These are phyloP conservation scores for Beris morrisii DNA, from an alignment of 2,888 invertebrate species.

Conservation along the genomic window DNA sequence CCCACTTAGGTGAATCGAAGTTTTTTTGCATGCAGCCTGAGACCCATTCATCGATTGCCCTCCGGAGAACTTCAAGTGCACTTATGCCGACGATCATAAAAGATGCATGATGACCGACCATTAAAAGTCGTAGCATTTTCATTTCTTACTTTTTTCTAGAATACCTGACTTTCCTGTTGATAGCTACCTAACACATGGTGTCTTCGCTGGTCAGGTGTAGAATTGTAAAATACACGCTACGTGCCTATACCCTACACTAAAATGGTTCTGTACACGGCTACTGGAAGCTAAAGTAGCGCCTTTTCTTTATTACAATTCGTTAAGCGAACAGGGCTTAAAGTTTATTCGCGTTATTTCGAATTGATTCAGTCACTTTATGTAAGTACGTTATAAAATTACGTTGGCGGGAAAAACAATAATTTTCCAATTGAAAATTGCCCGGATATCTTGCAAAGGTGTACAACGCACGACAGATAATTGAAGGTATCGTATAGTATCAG, in stretches of 20 bases:
- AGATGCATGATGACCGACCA: slow-evolving; percentile 39
- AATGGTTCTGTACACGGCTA: neutral
- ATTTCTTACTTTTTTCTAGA: slow-evolving; percentile 17
- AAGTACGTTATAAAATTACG: slow-evolving; percentile 11
- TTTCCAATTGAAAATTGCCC: slow-evolving; percentile 24
- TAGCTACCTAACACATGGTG: neutral
- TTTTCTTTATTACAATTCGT: slow-evolving; percentile 17
- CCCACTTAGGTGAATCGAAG: too few species aligned
- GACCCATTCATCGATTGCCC: slow-evolving; percentile 21
- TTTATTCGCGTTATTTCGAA: slow-evolving; percentile 3
- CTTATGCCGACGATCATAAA: slow-evolving; percentile 29
- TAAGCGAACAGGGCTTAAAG: slow-evolving; percentile 15
- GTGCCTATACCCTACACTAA: neutral
- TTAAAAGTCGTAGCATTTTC: slow-evolving; percentile 27
- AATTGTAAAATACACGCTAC: slow-evolving; percentile 8
- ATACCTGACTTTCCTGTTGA: slow-evolving; percentile 16
- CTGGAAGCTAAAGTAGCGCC: neutral
- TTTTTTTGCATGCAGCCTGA: slow-evolving; percentile 8
- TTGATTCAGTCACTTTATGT: slow-evolving; percentile 14
- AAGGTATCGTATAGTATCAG: slow-evolving; percentile 17
- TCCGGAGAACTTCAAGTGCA: slow-evolving; percentile 20
- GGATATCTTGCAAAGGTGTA: slow-evolving; percentile 19
- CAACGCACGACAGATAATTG: slow-evolving; percentile 24
- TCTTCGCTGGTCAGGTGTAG: slow-evolving; percentile 25
- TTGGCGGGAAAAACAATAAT: slow-evolving; percentile 24